phyloP scores from a whole-genome alignment of 2,888 invertebrate species.

The Apamea crenata region DNA sequence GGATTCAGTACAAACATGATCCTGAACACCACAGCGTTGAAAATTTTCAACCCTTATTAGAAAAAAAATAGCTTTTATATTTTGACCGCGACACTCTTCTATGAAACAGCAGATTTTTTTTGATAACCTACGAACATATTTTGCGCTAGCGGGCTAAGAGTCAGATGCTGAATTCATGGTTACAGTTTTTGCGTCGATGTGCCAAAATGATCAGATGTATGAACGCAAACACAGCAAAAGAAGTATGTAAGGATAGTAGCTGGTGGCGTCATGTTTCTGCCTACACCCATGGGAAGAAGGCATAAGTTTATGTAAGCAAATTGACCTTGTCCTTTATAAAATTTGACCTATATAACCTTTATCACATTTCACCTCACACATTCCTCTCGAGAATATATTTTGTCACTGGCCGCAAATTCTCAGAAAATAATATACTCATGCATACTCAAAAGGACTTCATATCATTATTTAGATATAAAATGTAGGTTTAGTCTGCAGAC shows the following conservation, averaged over 20 bases:
- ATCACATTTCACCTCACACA: neutral
- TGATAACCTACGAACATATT: too few species aligned
- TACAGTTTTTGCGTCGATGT: too few species aligned
- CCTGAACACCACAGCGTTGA: too few species aligned
- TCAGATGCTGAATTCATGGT: too few species aligned
- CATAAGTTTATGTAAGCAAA: neutral
- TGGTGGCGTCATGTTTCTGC: neutral
- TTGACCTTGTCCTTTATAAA: neutral
- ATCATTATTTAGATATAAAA: slow-evolving; percentile 28
- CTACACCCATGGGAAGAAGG: neutral
- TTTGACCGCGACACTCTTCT: too few species aligned
- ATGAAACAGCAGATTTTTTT: too few species aligned
- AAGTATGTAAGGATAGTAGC: neutral
- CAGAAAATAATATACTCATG: neutral
- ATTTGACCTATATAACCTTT: neutral
- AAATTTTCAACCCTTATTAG: too few species aligned
- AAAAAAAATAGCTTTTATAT: too few species aligned
- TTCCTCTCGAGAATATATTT: neutral
- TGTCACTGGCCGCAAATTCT: slow-evolving; percentile 5
- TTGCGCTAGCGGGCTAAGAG: too few species aligned
- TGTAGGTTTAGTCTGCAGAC: slow-evolving; percentile 11
- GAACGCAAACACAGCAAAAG: neutral
- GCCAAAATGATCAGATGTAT: neutral
- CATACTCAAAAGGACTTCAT: neutral
- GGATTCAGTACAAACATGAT: too few species aligned